Evolutionary conservation across 2,888 invertebrate species (phyloP), one percentile per base, ranked within the genome.

Genomic region (Galerucella nymphaeae): DNA sequence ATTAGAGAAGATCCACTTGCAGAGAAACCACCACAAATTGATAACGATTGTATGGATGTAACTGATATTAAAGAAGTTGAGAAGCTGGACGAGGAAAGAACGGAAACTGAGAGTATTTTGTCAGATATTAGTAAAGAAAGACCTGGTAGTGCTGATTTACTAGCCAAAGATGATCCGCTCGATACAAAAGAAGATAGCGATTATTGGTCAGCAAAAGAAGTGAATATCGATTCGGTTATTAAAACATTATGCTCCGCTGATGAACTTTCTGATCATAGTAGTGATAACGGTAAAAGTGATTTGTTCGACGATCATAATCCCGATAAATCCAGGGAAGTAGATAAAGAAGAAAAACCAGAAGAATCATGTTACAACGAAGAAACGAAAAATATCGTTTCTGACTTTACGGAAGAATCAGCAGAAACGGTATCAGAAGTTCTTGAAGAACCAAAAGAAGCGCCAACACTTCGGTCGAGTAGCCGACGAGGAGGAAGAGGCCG

Each of bases 181-280:
- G 89, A 89, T 79, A 89, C 89, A 45, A 90, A 92, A 78, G 86
- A 82, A 74, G 81, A 82, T 30, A 82, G 78, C 50, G 93, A 93
- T 80, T 92, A 91, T 79, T 94, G 94, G 94, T 92, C 92, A 48
- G 92, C 92, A 8, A 93, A 93, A 84, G 94, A 94, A 82, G 89
- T 93, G 1, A 94, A 93, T 81, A 93, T 94, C 76, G 94, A 94
- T 78, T 94, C 94, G 20, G 94, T 94, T 2, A 94, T 94, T 75
- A 94, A 94, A 85, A 92, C 92, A 0, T 84, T 93, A 55, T 92
- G 92, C 84, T 87, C 88, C 8, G 85, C 84, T 11, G 88, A 88
- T 77, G 87, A 87, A 76, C 75, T 86, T 53, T 86, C 86, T 2
- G 86, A 87, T 77, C 85, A 85, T 30, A 84, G 85, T 64, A 84